Base-by-base conservation (phyloP, 2,888 invertebrate genomes). In the Eumerus sabulonum region DNA sequence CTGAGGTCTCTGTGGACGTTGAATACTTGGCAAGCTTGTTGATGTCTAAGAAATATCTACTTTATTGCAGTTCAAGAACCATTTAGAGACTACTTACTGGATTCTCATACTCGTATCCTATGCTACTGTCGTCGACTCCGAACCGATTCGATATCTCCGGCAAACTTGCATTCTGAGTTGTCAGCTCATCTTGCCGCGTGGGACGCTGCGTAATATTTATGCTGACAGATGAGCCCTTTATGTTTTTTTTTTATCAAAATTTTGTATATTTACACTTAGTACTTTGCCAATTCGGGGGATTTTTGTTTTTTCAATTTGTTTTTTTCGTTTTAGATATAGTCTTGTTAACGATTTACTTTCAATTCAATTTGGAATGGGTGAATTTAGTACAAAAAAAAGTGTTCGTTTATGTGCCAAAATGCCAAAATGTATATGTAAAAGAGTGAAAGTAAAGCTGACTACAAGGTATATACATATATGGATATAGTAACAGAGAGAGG, bases 141-240 rank as follows among this genome's bases (percentile, higher is more conserved):
- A 76, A 76, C 19, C 76, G 76, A 54, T 81, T 81, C 2, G 59
- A n/a, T 0, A 76, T 72, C 4, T 36, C 71, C 42, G 71, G 70
- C 12, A 62, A 13, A 1, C 57, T 42, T 9, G 27, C 19, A 1
- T 13, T 14, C 45, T 59, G 66, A 1, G 11, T 36, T 19, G 16
- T 53, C 35, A 53, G 13, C 35, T 67, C 73, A 48, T 19, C 81
- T 47, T 81, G 81, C 45, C 81, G 54, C 0, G 59, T 81, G 19
- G 81, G 81, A 53, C 81, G 74, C 74, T 81, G 81, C 56, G 81
- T 81, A 74, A 81, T 76, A 81, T 68, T 74, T 74, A 81, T 70
- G 74, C 74, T 81, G 74, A 66, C 45, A 60, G 81, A 74, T 74
- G 81, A 81, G 74, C 70, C 81, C 81, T 81, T 79, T 62, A 66